Base-by-base conservation (phyloP, 92 coral and sea anemone genomes). In the Pocillopora grandis region DNA sequence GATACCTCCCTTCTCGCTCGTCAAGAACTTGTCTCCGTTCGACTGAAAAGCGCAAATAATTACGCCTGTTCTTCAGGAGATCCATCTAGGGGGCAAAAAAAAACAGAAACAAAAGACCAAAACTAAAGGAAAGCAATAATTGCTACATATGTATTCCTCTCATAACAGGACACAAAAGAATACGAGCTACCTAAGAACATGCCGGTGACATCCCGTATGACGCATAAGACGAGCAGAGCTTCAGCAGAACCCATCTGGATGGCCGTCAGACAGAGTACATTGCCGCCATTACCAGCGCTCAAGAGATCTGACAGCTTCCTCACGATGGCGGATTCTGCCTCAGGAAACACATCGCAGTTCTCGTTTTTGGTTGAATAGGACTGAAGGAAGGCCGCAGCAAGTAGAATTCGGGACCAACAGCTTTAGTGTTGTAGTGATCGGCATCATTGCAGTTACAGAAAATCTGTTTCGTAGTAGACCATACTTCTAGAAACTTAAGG, bases 171-270 rank as follows among this genome's bases (percentile, higher is more conserved):
- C 62, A 87, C 98, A 1, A 78, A 84, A 63, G 98, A 93, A 20
- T 93, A 86, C 77, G 86, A 84, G 60, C 84, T 95, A 37, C 98
- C 98, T 55, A 88, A 82, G 68, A 91, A 91, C 87, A 87, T 95
- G 79, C 98, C 97, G 7, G 87, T 91, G 42, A 91, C 95, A 42
- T 87, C 91, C 75, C 97, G 98, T 78, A 91, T 95, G 98, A 66
- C 77, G 37, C 91, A 88, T 86, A 91, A 91, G 78, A 81, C 89
- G 35, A 72, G 83, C 33, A 73, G 84, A 59, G 62, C 85, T 12
- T 79, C 94, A 18, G 92, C 92, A 60, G 97, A 89, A 76, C 82
- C 89, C 19, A 84, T 90, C 85, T 84, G 90, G 87, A 86, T 84
- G 62, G 82, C 91, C 3, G 90, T 87, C 12, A 78, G 88, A 56